A percentile compares a stretch with the other conserved stretches of the same genome.
These are phyloP conservation scores for Papilio demoleus DNA, from an alignment of 2,888 invertebrate genomes.

Conservation along the genomic window DNA sequence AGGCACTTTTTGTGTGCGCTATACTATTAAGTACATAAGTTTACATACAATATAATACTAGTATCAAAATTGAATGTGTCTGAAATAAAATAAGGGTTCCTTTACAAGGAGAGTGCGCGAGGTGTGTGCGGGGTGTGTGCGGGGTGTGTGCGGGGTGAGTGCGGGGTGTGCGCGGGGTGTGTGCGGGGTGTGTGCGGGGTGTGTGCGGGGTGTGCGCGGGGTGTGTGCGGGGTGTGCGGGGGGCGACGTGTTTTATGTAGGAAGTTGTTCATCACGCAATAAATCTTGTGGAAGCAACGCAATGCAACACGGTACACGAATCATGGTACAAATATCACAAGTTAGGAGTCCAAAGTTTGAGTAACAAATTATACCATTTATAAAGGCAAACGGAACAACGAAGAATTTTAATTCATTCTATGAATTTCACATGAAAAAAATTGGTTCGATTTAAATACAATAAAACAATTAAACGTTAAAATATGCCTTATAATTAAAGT, in stretches of 20 bases:
- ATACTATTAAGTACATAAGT: neutral
- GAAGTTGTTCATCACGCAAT: constrained; percentile 74
- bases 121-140: too few species aligned
- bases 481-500: too few species aligned
- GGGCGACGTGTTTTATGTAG: constrained; percentile 68
- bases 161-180: constrained; percentile 30
- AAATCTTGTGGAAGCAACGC: constrained; percentile 65
- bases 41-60: neutral
- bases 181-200: too few species aligned
- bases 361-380: neutral
- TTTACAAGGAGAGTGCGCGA: too few species aligned
- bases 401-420: too few species aligned
- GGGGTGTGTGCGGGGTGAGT: too few species aligned
- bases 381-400: neutral
- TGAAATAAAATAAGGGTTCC: constrained; percentile 47
- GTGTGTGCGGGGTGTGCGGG: too few species aligned
- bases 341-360: neutral
- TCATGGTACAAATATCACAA: constrained; percentile 29
- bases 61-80: constrained; percentile 46
- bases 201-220: too few species aligned
- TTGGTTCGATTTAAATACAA: too few species aligned
- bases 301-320: constrained; percentile 46
- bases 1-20: too few species aligned
- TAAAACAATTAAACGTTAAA: too few species aligned
- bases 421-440: too few species aligned